phyloP scores from a whole-genome alignment of 2,888 invertebrate genomes.

The Macrostomum cliftonense region DNA sequence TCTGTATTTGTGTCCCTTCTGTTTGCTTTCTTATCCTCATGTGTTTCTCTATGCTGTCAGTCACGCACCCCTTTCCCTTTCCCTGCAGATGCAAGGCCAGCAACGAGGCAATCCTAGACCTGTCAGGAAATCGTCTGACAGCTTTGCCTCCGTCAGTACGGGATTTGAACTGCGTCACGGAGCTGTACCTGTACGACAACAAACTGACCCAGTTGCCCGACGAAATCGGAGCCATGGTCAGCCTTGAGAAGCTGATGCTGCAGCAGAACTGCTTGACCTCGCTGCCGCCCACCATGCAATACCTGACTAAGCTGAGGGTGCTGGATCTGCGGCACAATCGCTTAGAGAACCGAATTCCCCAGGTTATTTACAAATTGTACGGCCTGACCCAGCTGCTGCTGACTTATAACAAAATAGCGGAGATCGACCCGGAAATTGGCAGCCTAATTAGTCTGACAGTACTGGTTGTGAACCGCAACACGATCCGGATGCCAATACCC shows the following conservation, averaged over 20 bases:
- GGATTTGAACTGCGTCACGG: conserved; percentile 3
- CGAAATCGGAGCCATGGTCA: conserved; percentile 2
- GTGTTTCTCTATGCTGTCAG: no score
- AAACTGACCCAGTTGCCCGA: conserved; percentile 4
- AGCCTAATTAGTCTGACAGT: conserved; percentile 3
- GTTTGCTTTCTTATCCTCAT: no score
- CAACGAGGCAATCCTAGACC: no score
- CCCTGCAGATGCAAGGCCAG: no score
- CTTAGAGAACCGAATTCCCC: conserved; percentile 2
- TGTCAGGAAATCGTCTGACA: neutral
- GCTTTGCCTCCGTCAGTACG: conserved; percentile 1
- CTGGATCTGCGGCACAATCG: conserved; percentile 9
- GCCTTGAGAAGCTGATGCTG: conserved; percentile 7
- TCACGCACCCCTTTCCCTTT: no score
- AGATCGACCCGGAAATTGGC: no score
- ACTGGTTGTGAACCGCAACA: conserved; percentile 5
- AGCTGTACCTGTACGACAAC: conserved; percentile 8
- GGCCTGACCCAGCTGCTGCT: conserved; percentile 6
- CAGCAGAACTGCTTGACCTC: conserved; percentile 9
- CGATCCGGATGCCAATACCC: conserved; percentile 4
- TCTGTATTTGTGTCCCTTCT: no score
- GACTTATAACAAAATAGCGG: conserved; percentile 8
- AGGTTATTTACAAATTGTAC: neutral
- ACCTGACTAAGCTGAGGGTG: conserved; percentile 1
- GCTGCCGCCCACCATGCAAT: conserved; percentile 6